phyloP scores from a whole-genome alignment of 1,140 invertebrate species.

The Brachionus manjavacas region DNA sequence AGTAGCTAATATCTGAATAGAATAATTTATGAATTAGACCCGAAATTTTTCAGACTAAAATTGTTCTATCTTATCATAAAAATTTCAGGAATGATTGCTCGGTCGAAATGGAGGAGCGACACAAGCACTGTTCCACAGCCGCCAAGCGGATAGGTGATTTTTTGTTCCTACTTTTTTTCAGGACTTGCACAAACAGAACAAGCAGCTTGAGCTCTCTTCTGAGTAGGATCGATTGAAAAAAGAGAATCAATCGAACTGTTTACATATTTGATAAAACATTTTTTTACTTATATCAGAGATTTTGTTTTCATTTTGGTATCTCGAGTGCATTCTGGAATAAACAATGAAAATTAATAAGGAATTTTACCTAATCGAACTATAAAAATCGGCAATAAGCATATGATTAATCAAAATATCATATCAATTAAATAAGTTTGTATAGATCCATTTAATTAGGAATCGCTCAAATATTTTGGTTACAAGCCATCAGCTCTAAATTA shows the following conservation, averaged over 20 bases:
- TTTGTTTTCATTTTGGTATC: neutral
- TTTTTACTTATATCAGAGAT: neutral
- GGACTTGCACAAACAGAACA: too few species aligned
- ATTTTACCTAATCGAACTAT: neutral
- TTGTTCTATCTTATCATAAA: neutral
- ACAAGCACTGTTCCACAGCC: neutral
- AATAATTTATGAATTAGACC: neutral
- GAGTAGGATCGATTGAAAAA: neutral
- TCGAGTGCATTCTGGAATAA: conserved; percentile 1
- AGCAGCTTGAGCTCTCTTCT: too few species aligned
- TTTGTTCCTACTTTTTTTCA: too few species aligned
- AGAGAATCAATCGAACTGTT: neutral
- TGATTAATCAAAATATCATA: neutral
- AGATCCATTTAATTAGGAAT: neutral
- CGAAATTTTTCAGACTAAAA: neutral
- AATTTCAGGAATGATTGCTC: neutral
- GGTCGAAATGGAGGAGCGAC: neutral
- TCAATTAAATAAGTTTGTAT: conserved; percentile 1
- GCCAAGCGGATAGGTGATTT: too few species aligned
- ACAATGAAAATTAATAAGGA: neutral
- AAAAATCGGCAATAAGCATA: neutral
- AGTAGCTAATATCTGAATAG: neutral
- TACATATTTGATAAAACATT: neutral
- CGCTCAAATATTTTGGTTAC: neutral
- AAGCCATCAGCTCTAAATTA: neutral